Evolutionary conservation across 2,888 invertebrate genomes (phyloP).

Genomic region (Rapana venosa): DNA sequence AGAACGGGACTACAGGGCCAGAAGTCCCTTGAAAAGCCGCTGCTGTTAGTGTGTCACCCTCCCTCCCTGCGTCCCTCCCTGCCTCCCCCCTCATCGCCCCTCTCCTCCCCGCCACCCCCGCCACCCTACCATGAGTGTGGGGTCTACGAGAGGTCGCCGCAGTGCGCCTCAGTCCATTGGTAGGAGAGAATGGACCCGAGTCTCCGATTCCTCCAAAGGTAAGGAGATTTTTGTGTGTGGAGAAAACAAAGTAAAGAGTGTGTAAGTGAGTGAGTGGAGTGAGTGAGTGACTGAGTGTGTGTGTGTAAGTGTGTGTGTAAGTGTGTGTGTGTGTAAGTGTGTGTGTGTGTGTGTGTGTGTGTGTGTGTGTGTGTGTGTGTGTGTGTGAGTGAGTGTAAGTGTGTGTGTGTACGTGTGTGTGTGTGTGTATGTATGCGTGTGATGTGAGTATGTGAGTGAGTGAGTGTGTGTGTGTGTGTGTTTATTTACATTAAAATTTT

Average conservation of each 20-base stretch:
- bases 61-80: neutral
- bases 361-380: neutral
- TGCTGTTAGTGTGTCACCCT: neutral
- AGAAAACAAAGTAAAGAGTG: too few relatives aligned
- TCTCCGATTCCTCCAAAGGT: constrained; percentile 23
- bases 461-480: too few relatives aligned
- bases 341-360: neutral
- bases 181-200: neutral
- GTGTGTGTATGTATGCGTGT: too few relatives aligned
- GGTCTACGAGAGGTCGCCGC: neutral
- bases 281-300: neutral
- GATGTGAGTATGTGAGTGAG: too few relatives aligned
- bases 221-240: neutral
- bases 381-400: too few relatives aligned
- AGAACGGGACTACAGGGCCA: neutral
- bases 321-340: too few relatives aligned
- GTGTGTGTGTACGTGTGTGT: too few relatives aligned
- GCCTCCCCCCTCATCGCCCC: neutral
- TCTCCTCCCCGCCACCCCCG: neutral
- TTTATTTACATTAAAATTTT: too few relatives aligned
- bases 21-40: neutral
- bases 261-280: neutral
- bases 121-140: constrained; percentile 19
- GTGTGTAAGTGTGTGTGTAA: neutral
- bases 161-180: neutral